These are phyloP conservation scores for Merops nubicus DNA, from an alignment of 2,113 vertebrate genomes.

Conservation along the genomic window DNA sequence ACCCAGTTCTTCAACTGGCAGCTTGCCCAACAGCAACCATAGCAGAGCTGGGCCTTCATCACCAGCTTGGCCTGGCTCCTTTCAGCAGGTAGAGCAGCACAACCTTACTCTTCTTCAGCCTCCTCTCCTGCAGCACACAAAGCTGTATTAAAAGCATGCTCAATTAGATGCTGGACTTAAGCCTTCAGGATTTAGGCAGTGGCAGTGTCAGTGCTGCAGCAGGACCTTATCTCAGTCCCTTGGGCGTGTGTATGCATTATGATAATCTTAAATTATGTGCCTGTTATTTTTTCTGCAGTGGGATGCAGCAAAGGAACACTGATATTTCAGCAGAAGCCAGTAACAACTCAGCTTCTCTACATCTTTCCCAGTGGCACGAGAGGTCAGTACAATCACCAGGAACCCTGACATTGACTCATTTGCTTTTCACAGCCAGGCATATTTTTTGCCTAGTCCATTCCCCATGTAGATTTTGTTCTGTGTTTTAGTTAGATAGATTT, in stretches of 20 bases:
- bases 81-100: not conserved
- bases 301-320: not conserved
- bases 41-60: not conserved
- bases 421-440: not conserved
- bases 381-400: too few species aligned
- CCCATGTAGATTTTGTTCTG: not conserved
- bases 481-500: not conserved
- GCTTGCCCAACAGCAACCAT: not conserved
- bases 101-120: not conserved
- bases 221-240: not conserved
- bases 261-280: not conserved
- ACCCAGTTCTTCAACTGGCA: not conserved
- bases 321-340: not conserved
- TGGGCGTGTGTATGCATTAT: not conserved
- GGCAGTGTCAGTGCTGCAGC: not conserved
- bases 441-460: not conserved
- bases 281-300: not conserved
- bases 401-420: not conserved
- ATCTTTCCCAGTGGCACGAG: too few species aligned
- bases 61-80: not conserved
- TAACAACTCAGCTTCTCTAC: not conserved
- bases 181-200: not conserved
- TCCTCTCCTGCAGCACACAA: not conserved
- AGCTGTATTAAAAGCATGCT: not conserved
- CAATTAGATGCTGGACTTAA: not conserved